Percentiles rank a stretch among this genome's conserved stretches.
These are phyloP conservation scores for Porites evermanni DNA, from an alignment of 92 coral and sea anemone genomes.

Conservation along the genomic window DNA sequence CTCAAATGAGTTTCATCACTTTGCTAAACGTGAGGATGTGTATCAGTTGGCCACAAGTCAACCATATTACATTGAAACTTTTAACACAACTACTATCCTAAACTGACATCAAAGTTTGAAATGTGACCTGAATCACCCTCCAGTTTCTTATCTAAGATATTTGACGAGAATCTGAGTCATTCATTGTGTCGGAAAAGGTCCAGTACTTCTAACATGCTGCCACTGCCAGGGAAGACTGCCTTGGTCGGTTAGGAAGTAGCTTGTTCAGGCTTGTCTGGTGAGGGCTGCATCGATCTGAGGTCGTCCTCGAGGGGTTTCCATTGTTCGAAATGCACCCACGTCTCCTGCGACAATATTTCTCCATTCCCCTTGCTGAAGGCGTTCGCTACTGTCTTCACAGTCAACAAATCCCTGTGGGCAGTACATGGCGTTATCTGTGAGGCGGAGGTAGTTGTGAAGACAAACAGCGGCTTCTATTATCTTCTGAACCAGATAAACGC, in stretches of 20 bases:
- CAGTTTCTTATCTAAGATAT: no score
- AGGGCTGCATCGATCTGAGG: slow-evolving; percentile 25
- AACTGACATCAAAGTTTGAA: no score
- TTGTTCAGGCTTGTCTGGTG: slow-evolving; percentile 30
- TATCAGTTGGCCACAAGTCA: no score
- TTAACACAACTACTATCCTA: no score
- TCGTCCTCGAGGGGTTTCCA: slow-evolving; percentile 50
- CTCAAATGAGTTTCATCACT: no score
- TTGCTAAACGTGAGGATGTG: no score
- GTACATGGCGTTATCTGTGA: slow-evolving; percentile 53
- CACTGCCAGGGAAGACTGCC: slow-evolving; percentile 59
- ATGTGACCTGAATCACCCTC: no score
- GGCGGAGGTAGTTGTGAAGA: slow-evolving; percentile 66
- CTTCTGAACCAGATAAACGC: slow-evolving; percentile 44
- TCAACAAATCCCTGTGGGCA: slow-evolving; percentile 63
- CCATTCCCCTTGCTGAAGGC: slow-evolving; percentile 63
- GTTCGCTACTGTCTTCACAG: slow-evolving; percentile 53
- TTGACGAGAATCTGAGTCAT: no score
- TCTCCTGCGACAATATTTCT: slow-evolving; percentile 48
- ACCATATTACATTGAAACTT: no score
- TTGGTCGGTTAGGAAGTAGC: slow-evolving; percentile 49
- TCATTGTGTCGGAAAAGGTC: slow-evolving; percentile 18
- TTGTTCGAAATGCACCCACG: slow-evolving; percentile 24
- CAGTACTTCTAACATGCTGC: slow-evolving; percentile 51
- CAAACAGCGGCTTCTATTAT: slow-evolving; percentile 49